These are phyloP conservation scores for Scytalopus superciliaris DNA, from an alignment of 2,113 vertebrate genomes.

Conservation along the genomic window DNA sequence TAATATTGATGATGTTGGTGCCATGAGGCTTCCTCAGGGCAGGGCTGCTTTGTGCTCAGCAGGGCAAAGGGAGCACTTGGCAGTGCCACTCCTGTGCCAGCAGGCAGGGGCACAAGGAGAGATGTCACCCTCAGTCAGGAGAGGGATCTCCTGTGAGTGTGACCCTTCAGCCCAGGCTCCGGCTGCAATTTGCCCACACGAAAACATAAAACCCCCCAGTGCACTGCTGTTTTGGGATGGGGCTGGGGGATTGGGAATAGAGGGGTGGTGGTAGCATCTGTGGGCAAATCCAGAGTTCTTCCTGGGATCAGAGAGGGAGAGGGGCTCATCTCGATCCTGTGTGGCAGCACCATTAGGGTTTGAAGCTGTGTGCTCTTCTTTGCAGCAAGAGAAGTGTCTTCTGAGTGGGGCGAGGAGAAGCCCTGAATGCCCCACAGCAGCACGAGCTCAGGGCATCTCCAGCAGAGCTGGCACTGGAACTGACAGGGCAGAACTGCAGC, in stretches of 20 bases:
- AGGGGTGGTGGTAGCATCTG: background rate
- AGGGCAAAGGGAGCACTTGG: background rate
- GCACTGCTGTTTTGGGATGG: background rate
- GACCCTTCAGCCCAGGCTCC: background rate
- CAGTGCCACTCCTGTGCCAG: background rate
- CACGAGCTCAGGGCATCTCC: background rate
- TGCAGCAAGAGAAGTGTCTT: background rate
- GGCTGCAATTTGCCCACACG: background rate
- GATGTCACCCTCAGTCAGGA: background rate
- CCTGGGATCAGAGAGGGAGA: background rate
- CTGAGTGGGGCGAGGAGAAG: background rate
- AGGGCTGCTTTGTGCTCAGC: background rate
- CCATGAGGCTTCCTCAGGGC: accelerated
- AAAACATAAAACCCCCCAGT: accelerated
- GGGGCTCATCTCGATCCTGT: background rate
- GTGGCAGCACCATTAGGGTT: accelerated
- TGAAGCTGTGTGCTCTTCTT: background rate
- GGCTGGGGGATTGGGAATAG: background rate
- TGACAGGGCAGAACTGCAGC: background rate
- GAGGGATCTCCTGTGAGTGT: accelerated
- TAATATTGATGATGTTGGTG: background rate
- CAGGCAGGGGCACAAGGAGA: background rate
- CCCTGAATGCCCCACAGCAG: background rate
- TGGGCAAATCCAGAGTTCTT: background rate
- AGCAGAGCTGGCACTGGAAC: too few species aligned